Evolutionary conservation across 2,888 invertebrate species (phyloP), one percentile per base, ranked within the genome.

Genomic region (Atrina japonica): DNA sequence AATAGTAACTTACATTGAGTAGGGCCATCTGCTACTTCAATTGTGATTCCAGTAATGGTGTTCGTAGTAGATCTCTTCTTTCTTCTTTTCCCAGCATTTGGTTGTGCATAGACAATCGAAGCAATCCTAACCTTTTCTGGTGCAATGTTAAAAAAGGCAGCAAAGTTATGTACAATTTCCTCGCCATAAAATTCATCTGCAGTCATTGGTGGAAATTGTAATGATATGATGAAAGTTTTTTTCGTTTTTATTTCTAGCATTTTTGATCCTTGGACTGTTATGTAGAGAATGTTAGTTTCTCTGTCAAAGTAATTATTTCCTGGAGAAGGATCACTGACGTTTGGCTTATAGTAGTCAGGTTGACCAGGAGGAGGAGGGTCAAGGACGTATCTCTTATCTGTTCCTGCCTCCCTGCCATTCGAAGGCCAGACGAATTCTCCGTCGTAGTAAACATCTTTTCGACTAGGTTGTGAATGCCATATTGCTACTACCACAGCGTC

Each of bases 101-200:
- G 52, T 9, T 56, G 76, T 14, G 82, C 88, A 35, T 73, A 73
- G 9, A 87, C 83, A 7, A 86, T 80, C 35, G 82, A 79, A 6
- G 84, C 84, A 45, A 86, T 71, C 5, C 85, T 64, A 0, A 89
- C 84, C 67, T 87, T 86, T 6, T 73, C 70, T 1, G 78, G 66
- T 7, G 84, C 82, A 27, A 88, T 73, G 41, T 78, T 77, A 11
- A 88, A 80, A 77, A 88, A 88, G 2, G 66, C 70, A 6, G 87
- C 88, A 14, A 88, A 67, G 52, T 88, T 86, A 25, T 79, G 73
- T n/a, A 88, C 78, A 11, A 88, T 70, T 40, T 84, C 80, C 21
- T 83, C 82, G 0, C 88, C 88, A 66, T 83, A 89, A 78, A 89
- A 88, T 7, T 87, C 83, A 29, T 83, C 85, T 1, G 83, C 82